Evolutionary conservation across 2,113 vertebrate genomes (phyloP), one percentile per base, ranked within the genome.

Genomic region (Neopipo cinnamomea): DNA sequence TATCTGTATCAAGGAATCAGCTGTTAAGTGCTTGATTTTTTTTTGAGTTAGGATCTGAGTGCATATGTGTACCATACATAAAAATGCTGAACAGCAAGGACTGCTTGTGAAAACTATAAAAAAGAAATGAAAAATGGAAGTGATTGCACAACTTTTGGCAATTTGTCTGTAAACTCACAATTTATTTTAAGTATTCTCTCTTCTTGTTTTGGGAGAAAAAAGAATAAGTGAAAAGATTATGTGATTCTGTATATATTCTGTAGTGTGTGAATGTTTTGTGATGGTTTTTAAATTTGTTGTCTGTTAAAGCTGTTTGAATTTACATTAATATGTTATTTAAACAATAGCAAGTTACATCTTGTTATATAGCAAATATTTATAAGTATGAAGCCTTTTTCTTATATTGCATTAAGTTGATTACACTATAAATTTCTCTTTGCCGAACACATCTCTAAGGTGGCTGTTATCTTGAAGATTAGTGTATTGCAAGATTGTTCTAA

Each of bases 1-100:
- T 44, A 33, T 30, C 71, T 79, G 1, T 59, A 25, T 59, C 13
- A 65, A 65, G 59, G 14, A 55, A 33, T 8, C 13, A 83, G 19
- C 33, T 81, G 28, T 17, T 55, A 58, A 8, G 17, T 55, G 39
- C n/a, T 65, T 4, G 14, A 5, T 17, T 76, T 56, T 80, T 58
- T 65, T 72, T 74, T 44, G 2, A 62, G 31, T 82, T 62, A 28
- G 22, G 6, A 9, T 79, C 37, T 44, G 1, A 56, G 12, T 61
- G 8, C 30, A 3, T 61, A 20, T 0, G 0, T 24, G 17, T 63
- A 23, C 9, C 1, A 1, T 41, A 39, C 2, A 6, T 19, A 85
- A 61, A 28, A 63, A 31, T 35, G 49, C 23, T 75, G 25, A 68
- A 49, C 18, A 78, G 37, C 30, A 82, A 71, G 14, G 7, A 14